These are phyloP conservation scores for Zonitis immaculata DNA, from an alignment of 2,888 invertebrate genomes.

Conservation along the genomic window DNA sequence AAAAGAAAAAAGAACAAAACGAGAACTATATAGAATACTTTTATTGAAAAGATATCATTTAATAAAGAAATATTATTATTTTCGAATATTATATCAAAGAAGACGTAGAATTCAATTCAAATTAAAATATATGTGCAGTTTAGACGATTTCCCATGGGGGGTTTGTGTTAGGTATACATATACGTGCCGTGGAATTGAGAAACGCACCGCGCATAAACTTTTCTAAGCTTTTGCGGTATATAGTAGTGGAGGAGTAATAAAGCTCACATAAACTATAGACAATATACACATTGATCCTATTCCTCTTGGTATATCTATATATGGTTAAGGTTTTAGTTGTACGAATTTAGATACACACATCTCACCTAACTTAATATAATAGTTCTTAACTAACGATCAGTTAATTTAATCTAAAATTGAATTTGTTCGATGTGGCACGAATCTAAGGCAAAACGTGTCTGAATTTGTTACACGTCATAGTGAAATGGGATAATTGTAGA, in stretches of 20 bases:
- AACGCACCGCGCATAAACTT: conserved; percentile 22
- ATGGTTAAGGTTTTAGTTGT: not conserved
- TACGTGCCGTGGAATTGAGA: conserved; percentile 22
- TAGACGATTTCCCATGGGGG: conserved; percentile 28
- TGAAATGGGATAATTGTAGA: not conserved
- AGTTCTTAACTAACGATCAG: not conserved
- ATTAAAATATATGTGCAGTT: conserved; percentile 33
- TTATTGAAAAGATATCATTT: not conserved
- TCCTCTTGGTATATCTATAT: not conserved
- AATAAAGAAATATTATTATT: not conserved
- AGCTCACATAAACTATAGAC: not conserved
- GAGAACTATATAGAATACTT: no score
- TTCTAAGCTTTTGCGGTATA: conserved; percentile 13
- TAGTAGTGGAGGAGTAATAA: not conserved
- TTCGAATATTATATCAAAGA: conserved; percentile 18
- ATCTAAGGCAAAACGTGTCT: not conserved
- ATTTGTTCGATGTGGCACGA: not conserved
- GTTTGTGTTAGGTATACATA: conserved; percentile 29
- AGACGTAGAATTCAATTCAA: conserved; percentile 26
- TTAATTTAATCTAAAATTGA: not conserved
- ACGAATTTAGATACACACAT: not conserved
- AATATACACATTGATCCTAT: not conserved
- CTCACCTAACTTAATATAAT: not conserved
- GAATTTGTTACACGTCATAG: no score
- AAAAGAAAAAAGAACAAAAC: not conserved